Evolutionary conservation across 2,888 invertebrate genomes (phyloP).

Genomic region (Criorhina ranunculi): DNA sequence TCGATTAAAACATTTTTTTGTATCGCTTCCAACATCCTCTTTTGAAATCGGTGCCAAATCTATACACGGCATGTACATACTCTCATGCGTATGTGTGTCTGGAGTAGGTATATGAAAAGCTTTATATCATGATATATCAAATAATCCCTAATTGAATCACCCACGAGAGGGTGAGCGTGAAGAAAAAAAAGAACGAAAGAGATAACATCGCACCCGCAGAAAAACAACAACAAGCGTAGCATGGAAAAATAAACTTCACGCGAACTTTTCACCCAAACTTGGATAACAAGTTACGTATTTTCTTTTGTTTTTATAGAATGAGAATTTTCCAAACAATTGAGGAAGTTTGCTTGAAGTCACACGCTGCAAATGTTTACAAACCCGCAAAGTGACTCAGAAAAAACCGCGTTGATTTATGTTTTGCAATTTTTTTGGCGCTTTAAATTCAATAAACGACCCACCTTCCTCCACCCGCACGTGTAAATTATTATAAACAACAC

Average conservation of each 20-base stretch:
- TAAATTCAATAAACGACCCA: slow-evolving; percentile 18
- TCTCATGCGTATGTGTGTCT: slow-evolving; percentile 6
- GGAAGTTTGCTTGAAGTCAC: slow-evolving; percentile 30
- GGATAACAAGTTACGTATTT: neutral
- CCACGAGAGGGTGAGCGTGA: slow-evolving; percentile 15
- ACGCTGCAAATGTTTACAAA: slow-evolving; percentile 1
- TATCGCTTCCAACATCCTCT: slow-evolving; percentile 33
- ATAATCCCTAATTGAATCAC: slow-evolving; percentile 68
- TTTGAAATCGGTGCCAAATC: slow-evolving; percentile 61
- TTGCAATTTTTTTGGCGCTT: slow-evolving; percentile 1
- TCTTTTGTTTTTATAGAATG: slow-evolving; percentile 30
- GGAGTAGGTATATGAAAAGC: slow-evolving; percentile 31
- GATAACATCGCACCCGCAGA: slow-evolving; percentile 30
- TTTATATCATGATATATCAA: slow-evolving; percentile 51
- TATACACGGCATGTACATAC: slow-evolving; percentile 6
- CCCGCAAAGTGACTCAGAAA: slow-evolving; percentile 2
- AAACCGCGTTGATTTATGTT: slow-evolving; percentile 50
- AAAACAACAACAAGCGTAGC: neutral
- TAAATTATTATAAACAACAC: slow-evolving; percentile 42
- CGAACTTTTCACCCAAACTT: slow-evolving; percentile 42
- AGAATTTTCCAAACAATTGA: slow-evolving; percentile 47
- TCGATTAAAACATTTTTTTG: slow-evolving; percentile 55
- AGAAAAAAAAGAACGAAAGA: slow-evolving; percentile 7
- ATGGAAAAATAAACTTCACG: slow-evolving; percentile 13
- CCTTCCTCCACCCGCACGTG: neutral